Evolutionary conservation across 2,797 vertebrate species (phyloP).

Genomic region (Brotula barbata): DNA sequence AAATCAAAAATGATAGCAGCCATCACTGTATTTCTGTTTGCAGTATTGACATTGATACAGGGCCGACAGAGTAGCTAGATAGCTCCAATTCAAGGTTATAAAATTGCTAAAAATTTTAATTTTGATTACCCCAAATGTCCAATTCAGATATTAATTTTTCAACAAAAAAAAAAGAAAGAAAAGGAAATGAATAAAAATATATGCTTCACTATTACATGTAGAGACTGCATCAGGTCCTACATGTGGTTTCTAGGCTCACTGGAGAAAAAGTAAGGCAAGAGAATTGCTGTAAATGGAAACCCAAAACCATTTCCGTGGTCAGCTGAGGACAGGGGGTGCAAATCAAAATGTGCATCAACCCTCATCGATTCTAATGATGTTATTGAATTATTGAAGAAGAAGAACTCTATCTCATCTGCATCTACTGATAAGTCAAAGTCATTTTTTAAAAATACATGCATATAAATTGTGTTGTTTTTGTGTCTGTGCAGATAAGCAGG

Average conservation of each 20-base stretch:
- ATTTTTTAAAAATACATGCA: too few relatives aligned
- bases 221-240: neutral
- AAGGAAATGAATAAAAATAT: neutral
- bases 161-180: too few relatives aligned
- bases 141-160: too few relatives aligned
- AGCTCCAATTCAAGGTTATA: constrained; percentile 1
- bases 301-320: neutral
- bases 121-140: constrained; percentile 4
- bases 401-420: neutral
- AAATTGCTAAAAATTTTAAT: too few relatives aligned
- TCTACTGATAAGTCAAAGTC: too few relatives aligned
- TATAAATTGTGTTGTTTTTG: too few relatives aligned
- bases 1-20: constrained; percentile 16
- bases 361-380: neutral
- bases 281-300: neutral
- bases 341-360: neutral
- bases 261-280: neutral
- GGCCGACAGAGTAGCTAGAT: constrained; percentile 14
- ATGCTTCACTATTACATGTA: neutral
- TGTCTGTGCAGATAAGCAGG: too few relatives aligned
- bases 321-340: neutral
- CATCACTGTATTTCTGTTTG: constrained; percentile 16
- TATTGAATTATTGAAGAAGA: constrained; percentile 6
- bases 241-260: neutral
- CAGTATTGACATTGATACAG: constrained; percentile 18